Percentiles rank a stretch among this genome's conserved stretches.
These are phyloP conservation scores for Peromyscus polionotus DNA, from an alignment of 2,113 vertebrate genomes.

Conservation along the genomic window DNA sequence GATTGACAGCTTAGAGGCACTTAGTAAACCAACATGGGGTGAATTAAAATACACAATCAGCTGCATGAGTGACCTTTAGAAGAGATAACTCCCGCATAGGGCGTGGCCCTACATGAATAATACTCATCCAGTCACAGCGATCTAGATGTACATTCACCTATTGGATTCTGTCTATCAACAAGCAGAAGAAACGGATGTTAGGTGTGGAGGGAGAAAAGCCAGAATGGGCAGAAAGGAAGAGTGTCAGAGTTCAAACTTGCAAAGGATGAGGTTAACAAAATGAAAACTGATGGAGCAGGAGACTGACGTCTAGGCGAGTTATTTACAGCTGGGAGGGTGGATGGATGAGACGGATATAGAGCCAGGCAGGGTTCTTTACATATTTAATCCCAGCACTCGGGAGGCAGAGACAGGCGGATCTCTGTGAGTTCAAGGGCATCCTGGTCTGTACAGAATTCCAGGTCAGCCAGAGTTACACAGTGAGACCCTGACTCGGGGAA, in stretches of 20 bases:
- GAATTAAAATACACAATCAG: neutral
- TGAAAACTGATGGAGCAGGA: neutral
- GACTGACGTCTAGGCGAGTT: neutral
- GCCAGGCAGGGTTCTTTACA: neutral
- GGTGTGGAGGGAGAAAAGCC: neutral
- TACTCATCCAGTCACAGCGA: neutral
- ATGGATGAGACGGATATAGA: neutral
- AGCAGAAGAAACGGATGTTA: neutral
- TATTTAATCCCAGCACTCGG: neutral
- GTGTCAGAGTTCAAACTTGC: neutral
- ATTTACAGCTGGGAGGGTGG: neutral
- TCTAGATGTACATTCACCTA: neutral
- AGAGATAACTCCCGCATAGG: too few relatives aligned
- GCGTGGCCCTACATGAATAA: neutral
- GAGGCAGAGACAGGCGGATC: neutral
- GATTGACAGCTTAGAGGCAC: neutral
- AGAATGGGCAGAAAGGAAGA: neutral
- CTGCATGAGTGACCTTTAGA: neutral
- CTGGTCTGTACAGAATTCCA: neutral
- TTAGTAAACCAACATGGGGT: neutral
- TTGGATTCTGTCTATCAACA: neutral
- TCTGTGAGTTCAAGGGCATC: neutral
- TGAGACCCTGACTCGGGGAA: neutral
- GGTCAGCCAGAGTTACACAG: neutral
- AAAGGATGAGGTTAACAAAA: neutral